A percentile compares a stretch with the other conserved stretches of the same genome.
phyloP scores from a whole-genome alignment of 2,888 invertebrate species.

The Cheilosia grossa region DNA sequence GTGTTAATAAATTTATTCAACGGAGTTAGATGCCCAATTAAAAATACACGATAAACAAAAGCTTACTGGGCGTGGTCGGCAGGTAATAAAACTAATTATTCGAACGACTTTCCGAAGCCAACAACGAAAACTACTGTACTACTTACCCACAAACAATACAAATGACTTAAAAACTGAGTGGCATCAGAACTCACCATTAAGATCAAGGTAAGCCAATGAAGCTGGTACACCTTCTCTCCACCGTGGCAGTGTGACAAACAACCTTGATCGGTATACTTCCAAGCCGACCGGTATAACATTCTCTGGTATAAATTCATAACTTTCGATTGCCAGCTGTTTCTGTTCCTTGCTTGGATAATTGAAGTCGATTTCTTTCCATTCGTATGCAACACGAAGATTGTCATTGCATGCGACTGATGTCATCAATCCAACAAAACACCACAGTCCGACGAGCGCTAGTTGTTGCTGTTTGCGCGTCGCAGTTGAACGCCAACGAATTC shows the following conservation, averaged over 20 bases:
- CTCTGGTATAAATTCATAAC: slow-evolving; percentile 86
- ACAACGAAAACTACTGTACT: background rate
- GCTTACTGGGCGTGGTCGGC: slow-evolving; percentile 24
- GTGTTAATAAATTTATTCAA: slow-evolving; percentile 14
- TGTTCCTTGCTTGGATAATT: slow-evolving; percentile 86
- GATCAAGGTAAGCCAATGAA: slow-evolving; percentile 88
- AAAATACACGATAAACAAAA: slow-evolving; percentile 33
- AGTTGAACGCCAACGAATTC: slow-evolving; percentile 31
- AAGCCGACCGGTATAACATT: slow-evolving; percentile 90
- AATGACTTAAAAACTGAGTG: slow-evolving; percentile 19
- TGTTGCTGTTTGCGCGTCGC: slow-evolving; percentile 5
- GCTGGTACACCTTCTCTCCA: slow-evolving; percentile 91
- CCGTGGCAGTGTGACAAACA: slow-evolving; percentile 90
- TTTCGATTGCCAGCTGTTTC: slow-evolving; percentile 85
- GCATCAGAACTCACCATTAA: slow-evolving; percentile 85
- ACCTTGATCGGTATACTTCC: slow-evolving; percentile 87
- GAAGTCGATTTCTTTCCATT: slow-evolving; percentile 90
- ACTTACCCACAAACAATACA: slow-evolving; percentile 24
- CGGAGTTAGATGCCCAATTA: slow-evolving; percentile 3
- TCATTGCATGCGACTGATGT: slow-evolving; percentile 84
- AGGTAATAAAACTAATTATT: background rate
- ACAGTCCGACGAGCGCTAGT: slow-evolving; percentile 29
- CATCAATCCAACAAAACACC: slow-evolving; percentile 64
- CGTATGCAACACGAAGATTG: slow-evolving; percentile 87
- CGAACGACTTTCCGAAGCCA: slow-evolving; percentile 25